Evolutionary conservation across 1,140 invertebrate genomes (phyloP).

Genomic region (Magallana gigas): DNA sequence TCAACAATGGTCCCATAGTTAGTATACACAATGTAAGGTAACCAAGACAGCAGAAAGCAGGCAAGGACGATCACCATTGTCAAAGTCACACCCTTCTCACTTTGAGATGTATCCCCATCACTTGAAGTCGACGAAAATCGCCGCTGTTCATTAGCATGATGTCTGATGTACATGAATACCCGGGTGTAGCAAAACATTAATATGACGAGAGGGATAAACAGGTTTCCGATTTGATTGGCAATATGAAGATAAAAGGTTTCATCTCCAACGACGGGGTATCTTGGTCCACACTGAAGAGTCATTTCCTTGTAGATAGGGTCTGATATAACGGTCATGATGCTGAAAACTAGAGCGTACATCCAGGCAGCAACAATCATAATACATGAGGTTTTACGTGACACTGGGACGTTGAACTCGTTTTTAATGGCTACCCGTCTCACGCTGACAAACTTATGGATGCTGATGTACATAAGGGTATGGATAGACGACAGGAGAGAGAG

Average conservation of each 20-base stretch:
- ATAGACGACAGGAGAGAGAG: constrained; percentile 78
- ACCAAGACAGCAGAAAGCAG: constrained; percentile 78
- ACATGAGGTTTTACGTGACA: neutral
- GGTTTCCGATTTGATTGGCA: constrained; percentile 70
- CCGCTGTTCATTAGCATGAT: constrained; percentile 71
- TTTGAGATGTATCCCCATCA: constrained; percentile 46
- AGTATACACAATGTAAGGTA: constrained; percentile 78
- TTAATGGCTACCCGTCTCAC: constrained; percentile 69
- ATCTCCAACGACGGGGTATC: constrained; percentile 65
- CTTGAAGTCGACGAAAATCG: neutral
- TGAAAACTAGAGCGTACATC: constrained; percentile 76
- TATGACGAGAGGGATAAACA: constrained; percentile 75
- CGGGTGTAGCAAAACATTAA: constrained; percentile 78
- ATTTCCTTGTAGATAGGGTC: constrained; percentile 75
- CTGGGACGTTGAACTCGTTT: neutral
- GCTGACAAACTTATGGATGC: constrained; percentile 76
- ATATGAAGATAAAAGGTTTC: constrained; percentile 71
- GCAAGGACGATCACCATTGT: constrained; percentile 79
- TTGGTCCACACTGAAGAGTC: constrained; percentile 80
- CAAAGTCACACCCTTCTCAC: constrained; percentile 76
- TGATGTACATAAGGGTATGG: constrained; percentile 81
- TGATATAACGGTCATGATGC: constrained; percentile 71
- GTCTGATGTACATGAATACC: constrained; percentile 78
- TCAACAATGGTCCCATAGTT: constrained; percentile 69
- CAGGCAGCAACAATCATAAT: constrained; percentile 78